A percentile compares a stretch with the other conserved stretches of the same genome.
Conservation (phyloP, 2,888 invertebrate genomes). For the Ernsta delagoae region DNA sequence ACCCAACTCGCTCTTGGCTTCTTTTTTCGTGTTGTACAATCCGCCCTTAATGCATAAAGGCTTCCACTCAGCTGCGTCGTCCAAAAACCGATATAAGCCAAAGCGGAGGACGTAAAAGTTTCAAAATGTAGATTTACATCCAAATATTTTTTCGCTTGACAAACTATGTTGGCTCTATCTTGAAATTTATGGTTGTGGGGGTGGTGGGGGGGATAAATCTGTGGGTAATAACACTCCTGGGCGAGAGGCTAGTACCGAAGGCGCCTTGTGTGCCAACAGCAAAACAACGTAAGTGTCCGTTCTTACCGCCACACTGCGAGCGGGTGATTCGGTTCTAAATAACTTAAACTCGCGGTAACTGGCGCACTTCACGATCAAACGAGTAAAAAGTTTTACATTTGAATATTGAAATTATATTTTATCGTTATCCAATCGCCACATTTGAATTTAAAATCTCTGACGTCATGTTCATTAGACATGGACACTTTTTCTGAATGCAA, state of each 20-base stretch:
- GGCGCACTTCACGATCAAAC: not conserved
- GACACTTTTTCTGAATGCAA: no score
- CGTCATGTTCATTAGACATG: no score
- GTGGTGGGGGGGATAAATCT: slow-evolving; percentile 36
- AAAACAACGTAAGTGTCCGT: slow-evolving; percentile 22
- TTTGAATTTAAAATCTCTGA: not conserved
- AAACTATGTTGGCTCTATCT: slow-evolving; percentile 34
- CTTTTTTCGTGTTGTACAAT: no score
- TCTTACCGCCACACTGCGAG: slow-evolving; percentile 17
- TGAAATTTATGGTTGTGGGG: slow-evolving; percentile 32
- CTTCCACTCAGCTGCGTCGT: slow-evolving; percentile 2
- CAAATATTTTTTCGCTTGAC: slow-evolving; percentile 38
- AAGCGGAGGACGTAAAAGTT: slow-evolving; percentile 38
- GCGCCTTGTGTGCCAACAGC: slow-evolving; percentile 31
- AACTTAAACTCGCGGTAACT: not conserved
- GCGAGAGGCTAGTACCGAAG: slow-evolving; percentile 29
- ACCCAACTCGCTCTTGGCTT: no score
- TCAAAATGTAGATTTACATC: slow-evolving; percentile 41
- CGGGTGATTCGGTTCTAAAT: slow-evolving; percentile 3
- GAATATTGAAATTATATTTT: no score
- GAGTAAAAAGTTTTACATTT: no score
- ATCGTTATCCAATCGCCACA: not conserved
- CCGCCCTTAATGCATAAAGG: not conserved
- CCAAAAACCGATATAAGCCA: slow-evolving; percentile 38
- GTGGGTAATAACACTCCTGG: slow-evolving; percentile 37